Evolutionary conservation across 2,113 vertebrate species (phyloP).

Genomic region (Neolamprologus modestus): DNA sequence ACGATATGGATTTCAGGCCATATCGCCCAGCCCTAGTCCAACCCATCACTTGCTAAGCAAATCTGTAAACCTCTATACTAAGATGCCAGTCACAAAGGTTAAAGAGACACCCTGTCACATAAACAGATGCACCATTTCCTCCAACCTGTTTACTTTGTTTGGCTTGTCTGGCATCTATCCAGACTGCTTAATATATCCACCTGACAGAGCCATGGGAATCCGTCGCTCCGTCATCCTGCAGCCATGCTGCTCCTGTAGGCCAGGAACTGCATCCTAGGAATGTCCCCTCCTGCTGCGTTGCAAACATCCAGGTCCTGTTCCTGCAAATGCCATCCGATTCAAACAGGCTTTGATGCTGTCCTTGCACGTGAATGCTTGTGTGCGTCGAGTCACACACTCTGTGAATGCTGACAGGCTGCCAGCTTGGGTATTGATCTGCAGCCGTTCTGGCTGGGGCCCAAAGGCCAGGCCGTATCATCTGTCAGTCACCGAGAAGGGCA

Average conservation of each 20-base stretch:
- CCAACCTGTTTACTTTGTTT: slow-evolving; percentile 48
- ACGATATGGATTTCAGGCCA: no score
- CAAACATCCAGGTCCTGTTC: slow-evolving; percentile 54
- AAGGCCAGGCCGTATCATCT: slow-evolving; percentile 57
- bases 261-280: slow-evolving; percentile 36
- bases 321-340: slow-evolving; percentile 32
- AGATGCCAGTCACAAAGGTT: slow-evolving; percentile 1
- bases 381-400: neutral
- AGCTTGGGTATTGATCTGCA: slow-evolving; percentile 60
- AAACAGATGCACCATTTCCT: neutral
- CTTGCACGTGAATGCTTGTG: neutral
- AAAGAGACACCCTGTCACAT: neutral
- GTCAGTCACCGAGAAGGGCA: slow-evolving; percentile 56
- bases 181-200: slow-evolving; percentile 19
- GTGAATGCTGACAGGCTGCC: slow-evolving; percentile 52
- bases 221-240: slow-evolving; percentile 15
- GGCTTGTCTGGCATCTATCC: neutral
- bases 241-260: neutral
- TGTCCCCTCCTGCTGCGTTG: slow-evolving; percentile 30
- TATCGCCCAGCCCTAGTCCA: neutral
- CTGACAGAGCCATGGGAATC: slow-evolving; percentile 9
- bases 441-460: slow-evolving; percentile 41
- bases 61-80: neutral
- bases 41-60: neutral
- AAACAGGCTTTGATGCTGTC: slow-evolving; percentile 43